Conservation (phyloP, 2,113 vertebrate species). For the Malurus elegans region DNA sequence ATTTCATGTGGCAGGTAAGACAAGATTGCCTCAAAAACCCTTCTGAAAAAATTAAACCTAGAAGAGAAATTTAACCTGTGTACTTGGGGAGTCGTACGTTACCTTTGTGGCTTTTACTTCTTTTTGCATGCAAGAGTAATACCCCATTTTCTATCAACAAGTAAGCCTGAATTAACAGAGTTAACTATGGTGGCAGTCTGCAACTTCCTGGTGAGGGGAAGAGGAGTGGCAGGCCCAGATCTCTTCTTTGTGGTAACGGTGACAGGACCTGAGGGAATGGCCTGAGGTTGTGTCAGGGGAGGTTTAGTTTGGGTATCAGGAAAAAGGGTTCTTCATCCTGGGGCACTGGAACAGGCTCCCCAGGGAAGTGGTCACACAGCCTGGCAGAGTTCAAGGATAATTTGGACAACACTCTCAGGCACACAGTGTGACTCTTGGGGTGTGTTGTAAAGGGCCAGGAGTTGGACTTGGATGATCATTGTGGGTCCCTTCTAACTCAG, state of each 20-base stretch:
- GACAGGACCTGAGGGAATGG: background rate
- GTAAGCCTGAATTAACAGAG: background rate
- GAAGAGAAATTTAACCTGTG: background rate
- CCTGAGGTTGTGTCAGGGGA: background rate
- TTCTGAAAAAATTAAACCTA: background rate
- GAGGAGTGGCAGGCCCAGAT: background rate
- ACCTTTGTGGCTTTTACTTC: background rate
- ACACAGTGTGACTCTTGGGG: background rate
- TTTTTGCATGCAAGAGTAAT: background rate
- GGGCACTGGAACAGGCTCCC: background rate
- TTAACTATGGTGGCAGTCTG: background rate
- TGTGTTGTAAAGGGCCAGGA: background rate
- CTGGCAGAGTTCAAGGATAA: background rate
- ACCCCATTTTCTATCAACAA: background rate
- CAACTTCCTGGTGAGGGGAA: background rate
- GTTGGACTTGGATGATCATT: background rate
- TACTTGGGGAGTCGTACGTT: accelerated
- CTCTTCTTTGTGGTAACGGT: background rate
- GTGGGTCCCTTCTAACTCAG: background rate
- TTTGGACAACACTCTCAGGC: background rate
- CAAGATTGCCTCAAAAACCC: background rate
- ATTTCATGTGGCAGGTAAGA: background rate
- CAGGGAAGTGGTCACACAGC: background rate
- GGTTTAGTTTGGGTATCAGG: background rate
- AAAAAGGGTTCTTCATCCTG: background rate